These are phyloP conservation scores for Nematopogon swammerdamellus DNA, from an alignment of 2,888 invertebrate genomes.

Conservation along the genomic window DNA sequence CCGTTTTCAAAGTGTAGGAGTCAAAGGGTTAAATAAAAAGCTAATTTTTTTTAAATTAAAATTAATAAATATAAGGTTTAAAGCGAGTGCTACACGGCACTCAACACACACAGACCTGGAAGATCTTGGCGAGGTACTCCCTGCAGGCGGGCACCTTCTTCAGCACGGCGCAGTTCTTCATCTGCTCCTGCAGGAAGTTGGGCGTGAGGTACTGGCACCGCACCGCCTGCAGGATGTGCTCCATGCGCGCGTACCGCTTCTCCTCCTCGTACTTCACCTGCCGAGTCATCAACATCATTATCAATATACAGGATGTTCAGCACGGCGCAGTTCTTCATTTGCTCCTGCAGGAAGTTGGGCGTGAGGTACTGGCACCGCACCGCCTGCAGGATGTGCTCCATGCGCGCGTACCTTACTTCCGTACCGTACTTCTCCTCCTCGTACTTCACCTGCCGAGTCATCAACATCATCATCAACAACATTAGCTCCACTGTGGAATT, in stretches of 20 bases:
- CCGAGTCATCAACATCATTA: too few relatives aligned
- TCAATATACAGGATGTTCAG: too few relatives aligned
- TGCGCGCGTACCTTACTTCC: constrained; percentile 79
- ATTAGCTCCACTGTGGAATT: too few relatives aligned
- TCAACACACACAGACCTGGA: too few relatives aligned
- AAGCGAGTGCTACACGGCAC: too few relatives aligned
- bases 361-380: constrained; percentile 91
- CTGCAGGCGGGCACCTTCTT: constrained; percentile 86
- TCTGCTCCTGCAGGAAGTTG: constrained; percentile 85
- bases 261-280: constrained; percentile 80
- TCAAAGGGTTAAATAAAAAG: too few relatives aligned
- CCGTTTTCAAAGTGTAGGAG: too few relatives aligned
- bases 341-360: constrained; percentile 85
- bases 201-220: constrained; percentile 91
- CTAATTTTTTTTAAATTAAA: too few relatives aligned
- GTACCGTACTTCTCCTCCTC: constrained; percentile 82
- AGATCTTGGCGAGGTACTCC: constrained; percentile 86
- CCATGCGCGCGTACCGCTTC: constrained; percentile 79
- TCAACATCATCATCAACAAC: too few relatives aligned
- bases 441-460: constrained; percentile 57
- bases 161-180: constrained; percentile 84
- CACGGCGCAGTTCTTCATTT: constrained; percentile 87
- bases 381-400: constrained; percentile 84
- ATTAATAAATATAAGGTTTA: too few relatives aligned
- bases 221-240: constrained; percentile 82